Evolutionary conservation across 1,140 invertebrate genomes (phyloP).

Genomic region (Pseudomyrmex sp.): DNA sequence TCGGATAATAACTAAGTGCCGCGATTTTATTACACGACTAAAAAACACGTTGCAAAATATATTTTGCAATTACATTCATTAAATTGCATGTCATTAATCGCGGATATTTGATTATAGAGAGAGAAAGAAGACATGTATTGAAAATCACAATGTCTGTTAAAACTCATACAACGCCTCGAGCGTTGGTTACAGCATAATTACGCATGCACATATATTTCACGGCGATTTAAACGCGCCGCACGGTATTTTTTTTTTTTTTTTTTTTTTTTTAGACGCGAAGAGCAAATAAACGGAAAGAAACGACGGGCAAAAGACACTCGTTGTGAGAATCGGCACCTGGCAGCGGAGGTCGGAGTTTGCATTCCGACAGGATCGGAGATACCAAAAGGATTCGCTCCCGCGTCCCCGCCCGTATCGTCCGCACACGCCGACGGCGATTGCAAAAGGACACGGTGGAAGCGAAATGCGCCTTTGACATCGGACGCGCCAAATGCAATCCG

Average conservation of each 20-base stretch:
- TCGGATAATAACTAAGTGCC: not conserved
- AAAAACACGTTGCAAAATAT: conserved; percentile 30
- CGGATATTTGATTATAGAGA: conserved; percentile 30
- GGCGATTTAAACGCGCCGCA: conserved; percentile 28
- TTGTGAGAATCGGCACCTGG: conserved; percentile 51
- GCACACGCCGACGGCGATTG: conserved; percentile 18
- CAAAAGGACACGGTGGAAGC: conserved; percentile 40
- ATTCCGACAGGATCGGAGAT: conserved; percentile 44
- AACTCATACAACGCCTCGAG: conserved; percentile 2
- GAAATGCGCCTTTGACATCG: conserved; percentile 54
- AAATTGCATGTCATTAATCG: conserved; percentile 50
- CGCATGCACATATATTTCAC: conserved; percentile 44
- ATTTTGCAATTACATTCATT: conserved; percentile 22
- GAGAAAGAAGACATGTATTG: not conserved
- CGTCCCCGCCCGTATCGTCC: not conserved
- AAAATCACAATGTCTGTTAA: conserved; percentile 27
- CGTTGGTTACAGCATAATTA: conserved; percentile 51
- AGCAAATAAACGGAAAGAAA: conserved; percentile 28
- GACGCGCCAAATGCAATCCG: conserved; percentile 39
- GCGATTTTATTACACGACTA: conserved; percentile 24
- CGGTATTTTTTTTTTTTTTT: conserved; percentile 20
- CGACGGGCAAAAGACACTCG: conserved; percentile 21
- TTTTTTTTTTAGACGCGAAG: conserved; percentile 17
- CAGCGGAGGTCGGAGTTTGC: conserved; percentile 30
- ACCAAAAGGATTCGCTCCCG: conserved; percentile 32